Evolutionary conservation across 2,888 invertebrate species (phyloP), one percentile per base, ranked within the genome.

Genomic region (Sarcophaga subvicina): DNA sequence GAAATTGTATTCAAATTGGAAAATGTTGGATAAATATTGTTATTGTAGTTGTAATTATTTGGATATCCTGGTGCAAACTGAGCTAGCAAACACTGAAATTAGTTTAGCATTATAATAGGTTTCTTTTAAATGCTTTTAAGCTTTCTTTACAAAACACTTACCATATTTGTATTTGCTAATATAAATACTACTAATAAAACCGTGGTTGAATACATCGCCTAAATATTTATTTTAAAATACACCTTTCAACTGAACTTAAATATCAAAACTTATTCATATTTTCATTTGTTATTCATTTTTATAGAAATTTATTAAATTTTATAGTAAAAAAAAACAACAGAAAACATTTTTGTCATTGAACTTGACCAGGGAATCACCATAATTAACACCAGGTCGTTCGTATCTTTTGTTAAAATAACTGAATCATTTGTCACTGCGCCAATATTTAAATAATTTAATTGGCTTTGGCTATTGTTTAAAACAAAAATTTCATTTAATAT

Each of bases 1-100:
- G n/a, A 3, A 25, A 80, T 54, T 14, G 45, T 45, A 64, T 78
- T 72, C 14, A 88, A 62, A 60, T 80, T 49, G 0, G 89, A 86
- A 49, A 89, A 89, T 27, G 87, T 88, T 12, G 88, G 88, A 22
- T 27, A n/a, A 4, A 60, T 64, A 70, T 83, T 77, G 5, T 37
- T 49, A 60, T 22, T 59, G 17, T 67, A 45, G 66, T 77, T 59
- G 10, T 70, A 27, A 14, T 76, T 76, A 54, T 77, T 72, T 12
- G 80, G 66, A 71, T 63, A 66, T 10, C 10, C 70, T 0, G 62
- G 63, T 25, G 8, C 6, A 2, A 14, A 20, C 63, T 84, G 84
- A 5, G 81, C 75, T 27, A 63, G 69, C 3, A 63, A 47, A 20
- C 27, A 14, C 75, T 85, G 1, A 59, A 62, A 49, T 22, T 4